Evolutionary conservation across 2,113 vertebrate genomes (phyloP), one percentile per base, ranked within the genome.

Genomic region (Prunella fulvescens): DNA sequence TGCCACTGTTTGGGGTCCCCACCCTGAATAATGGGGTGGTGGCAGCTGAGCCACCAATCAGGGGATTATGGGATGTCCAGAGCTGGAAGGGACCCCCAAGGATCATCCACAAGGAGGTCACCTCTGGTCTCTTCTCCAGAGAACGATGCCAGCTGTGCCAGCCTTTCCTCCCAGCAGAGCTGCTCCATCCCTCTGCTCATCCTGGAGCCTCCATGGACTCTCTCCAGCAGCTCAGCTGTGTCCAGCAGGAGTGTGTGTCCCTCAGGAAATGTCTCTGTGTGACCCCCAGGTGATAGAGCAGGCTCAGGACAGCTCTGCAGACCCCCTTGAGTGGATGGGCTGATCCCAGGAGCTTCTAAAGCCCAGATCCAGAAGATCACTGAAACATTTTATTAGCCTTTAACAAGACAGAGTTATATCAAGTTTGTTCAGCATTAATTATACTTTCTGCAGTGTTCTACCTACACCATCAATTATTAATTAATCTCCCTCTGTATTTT

Each of bases 391-490:
- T 93, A 97, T 96, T 93, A 86, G 87, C 64, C 94, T 95, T 91
- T 74, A 72, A 96, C 56, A 61, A 95, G 96, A 40, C 66, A 92
- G 66, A 92, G 82, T 91, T 91, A 80, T 54, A 37, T 81, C 56
- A 92, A 89, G 84, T 89, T 96, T 93, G 57, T 37, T 78, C 94
- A 90, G 95, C 78, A 88, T 77, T 82, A 94, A 92, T 88, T 94
- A 86, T 95, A 54, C 74, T 93, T 92, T 93, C 90, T 92, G 85
- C 87, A 44, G 91, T 40, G 64, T 92, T 95, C 94, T 57, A 92
- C 87, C 97, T 96, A 95, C 93, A 81, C 82, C 56, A 95, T 97
- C 93, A 96, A 96, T 94, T 96, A 96, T 96, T 97, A 96, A 96
- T 96, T 96, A 88, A 92, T 95, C 86, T 93, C 71, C 6, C 90